Evolutionary conservation across 2,888 invertebrate species (phyloP), one percentile per base, ranked within the genome.

Genomic region (Bellardia bayeri): DNA sequence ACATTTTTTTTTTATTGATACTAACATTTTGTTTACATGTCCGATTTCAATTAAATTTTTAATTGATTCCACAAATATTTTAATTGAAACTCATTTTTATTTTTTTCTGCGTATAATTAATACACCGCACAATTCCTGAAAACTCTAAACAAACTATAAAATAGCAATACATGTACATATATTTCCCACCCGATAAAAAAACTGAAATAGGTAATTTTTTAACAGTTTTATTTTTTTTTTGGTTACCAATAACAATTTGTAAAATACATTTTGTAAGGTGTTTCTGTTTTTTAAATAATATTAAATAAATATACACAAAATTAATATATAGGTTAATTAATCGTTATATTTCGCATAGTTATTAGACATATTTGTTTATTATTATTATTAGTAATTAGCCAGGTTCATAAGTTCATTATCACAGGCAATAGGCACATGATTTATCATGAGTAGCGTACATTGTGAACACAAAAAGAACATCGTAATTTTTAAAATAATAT

Each of bases 391-490:
- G 69, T 61, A 49, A 7, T 72, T 72, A 72, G 45, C 64, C 81
- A 78, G 75, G 75, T 81, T 75, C 9, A 63, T 68, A 63, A 58
- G 54, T 82, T 85, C 54, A 80, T 80, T 89, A 89, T 89, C 89
- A 89, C 89, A 89, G 87, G 81, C 89, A 89, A 89, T 75, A 84
- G 69, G 74, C 23, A 88, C 45, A 71, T 64, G 63, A 16, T 79
- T 45, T 74, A 33, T 74, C 72, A 54, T 84, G 66, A 81, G 45
- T 71, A 68, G 51, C 49, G 61, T 37, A 23, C 56, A 42, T 42
- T 66, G n/a, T 16, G 6, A 13, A 30, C 11, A 58, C 37, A 42
- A 16, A 64, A 40, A 42, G 1, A n/a, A 42, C 2, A 63, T 63
- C 45, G 49, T 30, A 7, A 49, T 63, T 33, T 7, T 37, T 4